A percentile compares a stretch with the other conserved stretches of the same genome.
Evolutionary conservation across 2,888 invertebrate species (phyloP).

Genomic region (Oscheius sp.): DNA sequence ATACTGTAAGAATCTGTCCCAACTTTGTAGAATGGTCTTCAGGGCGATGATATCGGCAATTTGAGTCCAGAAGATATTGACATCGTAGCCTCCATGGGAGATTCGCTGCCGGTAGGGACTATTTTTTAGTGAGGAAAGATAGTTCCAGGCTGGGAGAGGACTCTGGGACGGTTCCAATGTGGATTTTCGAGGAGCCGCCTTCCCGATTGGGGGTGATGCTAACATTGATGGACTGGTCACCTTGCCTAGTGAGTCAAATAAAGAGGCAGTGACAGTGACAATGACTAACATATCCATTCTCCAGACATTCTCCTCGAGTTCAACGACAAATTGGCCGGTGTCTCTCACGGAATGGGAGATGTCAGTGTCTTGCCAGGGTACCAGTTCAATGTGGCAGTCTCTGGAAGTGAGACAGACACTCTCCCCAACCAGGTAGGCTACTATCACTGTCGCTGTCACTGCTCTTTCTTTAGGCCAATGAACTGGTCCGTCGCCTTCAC

Average conservation of each 20-base stretch:
- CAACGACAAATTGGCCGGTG: conserved; percentile 60
- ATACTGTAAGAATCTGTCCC: conserved; percentile 41
- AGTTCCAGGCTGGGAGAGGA: conserved; percentile 66
- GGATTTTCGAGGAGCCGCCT: conserved; percentile 70
- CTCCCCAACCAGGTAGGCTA: conserved; percentile 58
- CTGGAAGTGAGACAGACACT: conserved; percentile 63
- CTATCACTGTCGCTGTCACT: too few relatives aligned
- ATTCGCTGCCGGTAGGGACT: conserved; percentile 46
- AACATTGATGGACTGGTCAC: conserved; percentile 71
- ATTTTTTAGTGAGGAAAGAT: not conserved
- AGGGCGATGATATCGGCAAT: conserved; percentile 54
- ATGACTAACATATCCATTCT: not conserved
- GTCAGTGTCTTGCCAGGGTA: conserved; percentile 59
- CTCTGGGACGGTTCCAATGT: conserved; percentile 66
- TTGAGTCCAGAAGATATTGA: conserved; percentile 55
- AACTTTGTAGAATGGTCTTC: conserved; percentile 6
- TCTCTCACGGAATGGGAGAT: conserved; percentile 71
- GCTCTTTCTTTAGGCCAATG: conserved; percentile 48
- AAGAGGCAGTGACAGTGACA: not conserved
- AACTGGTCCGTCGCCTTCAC: conserved; percentile 58
- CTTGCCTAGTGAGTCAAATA: conserved; percentile 61
- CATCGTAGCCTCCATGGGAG: conserved; percentile 57
- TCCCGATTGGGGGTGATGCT: conserved; percentile 71
- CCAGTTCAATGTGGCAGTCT: conserved; percentile 69
- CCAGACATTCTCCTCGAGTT: conserved; percentile 70